Base-by-base conservation (phyloP, 2,888 invertebrate genomes). In the Nemurella pictetii region DNA sequence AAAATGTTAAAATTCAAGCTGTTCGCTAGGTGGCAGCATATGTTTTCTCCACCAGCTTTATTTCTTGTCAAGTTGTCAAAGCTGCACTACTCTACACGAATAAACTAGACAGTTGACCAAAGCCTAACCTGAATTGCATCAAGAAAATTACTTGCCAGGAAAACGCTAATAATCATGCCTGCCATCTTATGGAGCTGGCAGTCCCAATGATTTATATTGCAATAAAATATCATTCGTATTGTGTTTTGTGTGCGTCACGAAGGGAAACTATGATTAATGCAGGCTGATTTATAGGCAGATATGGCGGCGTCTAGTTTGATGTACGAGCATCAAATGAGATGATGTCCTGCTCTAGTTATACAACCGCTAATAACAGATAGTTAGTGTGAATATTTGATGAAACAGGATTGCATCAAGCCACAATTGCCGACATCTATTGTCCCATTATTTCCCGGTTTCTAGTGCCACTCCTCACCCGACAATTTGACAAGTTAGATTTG, bases 171-270 rank as follows among this genome's bases (percentile, higher is more conserved):
- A 85, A 86, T 86, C 86, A 86, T 85, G 86, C 84, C 77, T 55
- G 20, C 84, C 84, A 81, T 83, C 84, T 84, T n/a, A 81, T 73
- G 80, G 72, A 78, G 88, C 88, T 88, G 89, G 89, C 89, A 89
- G 88, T 88, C 87, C n/a, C 87, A 88, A 89, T 89, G 89, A 90
- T 90, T 90, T 90, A 90, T 90, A 89, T 88, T 87, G 88, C 89
- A 89, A 90, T 90, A 90, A 90, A 90, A 90, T 90, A 90, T 90
- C 90, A 90, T 90, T 90, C 90, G 90, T 90, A 90, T 89, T 90
- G 89, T 89, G 89, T 55, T 55, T 55, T 20, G 55, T 78, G 30
- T 78, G 28, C 30, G 78, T 78, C 78, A 78, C 29, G n/a, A 78
- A 7, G 88, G 77, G 75, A n/a, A n/a, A n/a, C n/a, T 88, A 89